phyloP scores from a whole-genome alignment of 1,140 invertebrate species.

The Musca domestica region DNA sequence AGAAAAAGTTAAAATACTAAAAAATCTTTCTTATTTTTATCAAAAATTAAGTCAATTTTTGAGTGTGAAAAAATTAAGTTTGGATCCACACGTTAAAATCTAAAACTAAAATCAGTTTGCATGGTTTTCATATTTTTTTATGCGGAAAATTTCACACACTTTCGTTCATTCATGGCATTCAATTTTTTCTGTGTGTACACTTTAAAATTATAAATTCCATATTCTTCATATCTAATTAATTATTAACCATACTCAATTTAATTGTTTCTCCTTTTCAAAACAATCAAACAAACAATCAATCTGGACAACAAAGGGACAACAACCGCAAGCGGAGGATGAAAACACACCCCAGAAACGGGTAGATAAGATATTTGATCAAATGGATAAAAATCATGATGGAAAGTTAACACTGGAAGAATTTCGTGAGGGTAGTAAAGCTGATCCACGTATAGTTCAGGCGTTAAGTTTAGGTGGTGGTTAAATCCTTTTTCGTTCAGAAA shows the following conservation, averaged over 20 bases:
- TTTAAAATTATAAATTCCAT: no score
- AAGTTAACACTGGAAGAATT: constrained; percentile 96
- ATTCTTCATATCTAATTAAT: no score
- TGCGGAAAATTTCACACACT: neutral
- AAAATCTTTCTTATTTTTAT: no score
- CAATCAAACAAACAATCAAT: neutral
- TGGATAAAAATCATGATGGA: constrained; percentile 99
- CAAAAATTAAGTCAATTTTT: no score
- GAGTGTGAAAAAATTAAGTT: no score
- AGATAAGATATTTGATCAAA: constrained; percentile 96
- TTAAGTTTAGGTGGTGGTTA: constrained; percentile 76
- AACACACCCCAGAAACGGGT: constrained; percentile 94
- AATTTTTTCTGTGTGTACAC: no score
- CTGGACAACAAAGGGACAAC: constrained; percentile 81
- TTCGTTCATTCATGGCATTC: no score
- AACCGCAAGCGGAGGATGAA: constrained; percentile 86
- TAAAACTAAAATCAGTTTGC: no score
- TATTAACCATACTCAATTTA: neutral
- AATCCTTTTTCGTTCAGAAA: constrained; percentile 30
- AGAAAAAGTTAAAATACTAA: no score
- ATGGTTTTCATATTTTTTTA: neutral
- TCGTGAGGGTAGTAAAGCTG: constrained; percentile 96
- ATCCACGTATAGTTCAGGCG: constrained; percentile 97
- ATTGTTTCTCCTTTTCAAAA: neutral
- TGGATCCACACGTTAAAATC: no score